Evolutionary conservation across 2,797 vertebrate species (phyloP), one percentile per base, ranked within the genome.

Genomic region (Monodelphis domestica): DNA sequence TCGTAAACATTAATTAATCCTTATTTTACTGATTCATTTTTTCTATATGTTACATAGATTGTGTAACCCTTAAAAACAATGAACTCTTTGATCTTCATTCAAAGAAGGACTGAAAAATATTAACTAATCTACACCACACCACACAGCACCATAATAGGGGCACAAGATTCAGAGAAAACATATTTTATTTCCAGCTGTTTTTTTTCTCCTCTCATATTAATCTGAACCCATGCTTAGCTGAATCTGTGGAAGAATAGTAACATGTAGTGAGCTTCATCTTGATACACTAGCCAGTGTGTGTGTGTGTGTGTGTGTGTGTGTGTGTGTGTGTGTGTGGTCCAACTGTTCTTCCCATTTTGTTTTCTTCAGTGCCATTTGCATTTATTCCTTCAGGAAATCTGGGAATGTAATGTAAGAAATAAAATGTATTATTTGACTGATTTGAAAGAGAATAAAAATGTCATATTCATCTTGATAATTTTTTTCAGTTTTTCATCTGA

Each of bases 1-100:
- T 93, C 29, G 53, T 93, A 90, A 93, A 95, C 94, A 57, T 91
- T 78, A 70, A 90, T 96, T 95, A 53, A 93, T 52, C n/a, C 53
- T 28, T 38, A 59, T 57, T 95, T 96, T 91, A 89, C 91, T 94
- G 59, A 93, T 38, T 70, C 84, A 90, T 91, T 95, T 97, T 97
- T 92, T 94, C 84, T 54, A 96, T 91, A 95, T 95, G 90, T 97
- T 92, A 84, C 54, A 92, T 52, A 90, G 89, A 87, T 95, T 96
- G 84, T 84, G 92, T 96, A 95, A 97, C 92, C 30, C 50, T 90
- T 93, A 95, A 91, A 90, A 54, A 92, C 38, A 87, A 92, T 1
- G 52, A 87, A 33, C 26, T n/a, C 89, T 95, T 93, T 93, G 84
- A 96, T 89, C 17, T 93, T 94, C 56, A 30, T 2, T 93, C 91